Evolutionary conservation across 2,113 vertebrate species (phyloP).

Genomic region (Tringa solitaria): DNA sequence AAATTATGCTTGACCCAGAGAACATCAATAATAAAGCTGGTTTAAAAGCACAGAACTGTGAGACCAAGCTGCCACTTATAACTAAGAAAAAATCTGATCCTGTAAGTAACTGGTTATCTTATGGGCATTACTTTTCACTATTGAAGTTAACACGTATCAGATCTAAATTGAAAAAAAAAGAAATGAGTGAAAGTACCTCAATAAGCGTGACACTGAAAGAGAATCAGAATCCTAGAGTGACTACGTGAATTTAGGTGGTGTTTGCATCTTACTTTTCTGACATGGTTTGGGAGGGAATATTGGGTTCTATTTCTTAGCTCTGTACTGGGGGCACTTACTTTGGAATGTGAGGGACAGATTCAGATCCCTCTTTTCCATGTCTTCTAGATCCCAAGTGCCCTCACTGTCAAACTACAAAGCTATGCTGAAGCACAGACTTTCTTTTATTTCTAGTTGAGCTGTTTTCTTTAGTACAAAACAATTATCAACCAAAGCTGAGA

Average conservation of each 20-base stretch:
- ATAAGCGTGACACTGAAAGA: background rate
- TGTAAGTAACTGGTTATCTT: conserved; percentile 74
- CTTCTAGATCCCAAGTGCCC: background rate
- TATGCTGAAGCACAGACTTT: background rate
- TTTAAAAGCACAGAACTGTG: conserved; percentile 65
- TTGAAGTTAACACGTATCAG: background rate
- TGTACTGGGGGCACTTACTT: background rate
- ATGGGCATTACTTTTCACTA: background rate
- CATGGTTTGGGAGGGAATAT: background rate
- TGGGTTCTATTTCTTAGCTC: background rate
- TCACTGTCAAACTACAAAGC: background rate
- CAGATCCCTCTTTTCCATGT: background rate
- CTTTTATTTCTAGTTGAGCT: background rate
- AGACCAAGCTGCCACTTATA: conserved; percentile 76
- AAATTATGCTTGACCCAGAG: conserved; percentile 71
- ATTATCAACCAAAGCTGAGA: background rate
- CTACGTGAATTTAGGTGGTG: accelerated
- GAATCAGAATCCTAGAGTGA: background rate
- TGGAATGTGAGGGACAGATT: background rate
- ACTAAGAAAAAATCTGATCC: conserved; percentile 59
- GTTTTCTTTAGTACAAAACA: background rate
- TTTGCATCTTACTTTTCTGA: background rate
- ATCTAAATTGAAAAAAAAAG: background rate
- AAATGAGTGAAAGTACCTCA: background rate
- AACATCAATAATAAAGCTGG: conserved; percentile 66